Conservation (phyloP, 2,113 vertebrate species). For the Semicossyphus pulcher region DNA sequence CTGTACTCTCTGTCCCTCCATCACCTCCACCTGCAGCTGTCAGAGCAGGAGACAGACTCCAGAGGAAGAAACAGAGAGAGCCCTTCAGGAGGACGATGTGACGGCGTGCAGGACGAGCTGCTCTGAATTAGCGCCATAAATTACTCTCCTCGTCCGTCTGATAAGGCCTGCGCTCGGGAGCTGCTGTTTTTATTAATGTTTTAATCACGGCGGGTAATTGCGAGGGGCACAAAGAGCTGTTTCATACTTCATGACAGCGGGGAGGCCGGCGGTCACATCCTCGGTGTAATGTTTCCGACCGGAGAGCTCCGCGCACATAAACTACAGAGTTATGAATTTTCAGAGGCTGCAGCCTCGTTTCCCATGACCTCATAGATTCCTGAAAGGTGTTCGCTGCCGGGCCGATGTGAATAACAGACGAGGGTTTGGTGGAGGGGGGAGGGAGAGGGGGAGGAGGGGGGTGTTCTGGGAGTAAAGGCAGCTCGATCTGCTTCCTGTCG, state of each 20-base stretch:
- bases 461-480: conserved; percentile 42
- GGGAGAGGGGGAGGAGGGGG: neutral
- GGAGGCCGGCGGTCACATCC: conserved; percentile 10
- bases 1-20: neutral
- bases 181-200: conserved; percentile 62
- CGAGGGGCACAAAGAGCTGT: conserved; percentile 51
- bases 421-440: neutral
- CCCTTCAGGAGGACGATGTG: neutral
- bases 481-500: conserved; percentile 53
- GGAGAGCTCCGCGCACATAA: conserved; percentile 26
- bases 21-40: neutral
- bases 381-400: conserved; percentile 73
- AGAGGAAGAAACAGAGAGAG: neutral
- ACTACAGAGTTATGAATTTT: conserved; percentile 60
- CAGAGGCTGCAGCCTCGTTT: conserved; percentile 65
- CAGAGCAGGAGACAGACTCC: conserved; percentile 35
- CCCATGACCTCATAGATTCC: conserved; percentile 84
- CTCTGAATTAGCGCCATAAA: conserved; percentile 46
- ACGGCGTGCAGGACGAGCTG: conserved; percentile 9
- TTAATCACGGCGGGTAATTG: conserved; percentile 68
- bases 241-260: conserved; percentile 42
- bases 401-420: conserved; percentile 70
- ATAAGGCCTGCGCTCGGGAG: conserved; percentile 32
- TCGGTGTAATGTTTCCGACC: conserved; percentile 54
- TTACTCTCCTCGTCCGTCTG: conserved; percentile 22